Conservation (phyloP, 2,113 vertebrate species). For the Pseudopodoces humilis region DNA sequence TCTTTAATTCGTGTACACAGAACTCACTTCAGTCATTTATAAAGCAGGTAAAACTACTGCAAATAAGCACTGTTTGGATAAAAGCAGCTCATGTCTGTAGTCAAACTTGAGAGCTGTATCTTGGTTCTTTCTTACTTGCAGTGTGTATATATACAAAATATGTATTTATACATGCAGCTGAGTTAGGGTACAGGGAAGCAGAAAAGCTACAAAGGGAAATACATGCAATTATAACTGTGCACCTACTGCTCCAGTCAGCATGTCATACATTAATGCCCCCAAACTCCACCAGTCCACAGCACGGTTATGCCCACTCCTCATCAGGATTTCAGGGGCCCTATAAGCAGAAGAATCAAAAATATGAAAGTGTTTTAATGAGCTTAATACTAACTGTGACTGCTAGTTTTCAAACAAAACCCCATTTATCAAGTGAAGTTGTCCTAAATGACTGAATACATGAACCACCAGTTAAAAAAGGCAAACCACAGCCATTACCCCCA, state of each 20-base stretch:
- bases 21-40: neutral
- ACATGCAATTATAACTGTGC: conserved; percentile 79
- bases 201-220: conserved; percentile 1
- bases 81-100: neutral
- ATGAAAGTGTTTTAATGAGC: neutral
- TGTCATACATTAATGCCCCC: conserved; percentile 99
- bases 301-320: conserved; percentile 97
- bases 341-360: conserved; percentile 47
- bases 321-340: conserved; percentile 98
- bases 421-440: neutral
- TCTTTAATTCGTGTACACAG: neutral
- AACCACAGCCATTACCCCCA: conserved; percentile 64
- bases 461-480: conserved; percentile 46
- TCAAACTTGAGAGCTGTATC: neutral
- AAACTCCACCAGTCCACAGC: conserved; percentile 99
- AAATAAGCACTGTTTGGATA: neutral
- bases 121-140: neutral
- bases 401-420: neutral
- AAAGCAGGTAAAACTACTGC: neutral
- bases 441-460: neutral
- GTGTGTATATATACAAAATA: neutral
- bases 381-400: neutral
- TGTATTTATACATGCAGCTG: neutral
- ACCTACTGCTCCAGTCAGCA: conserved; percentile 99
- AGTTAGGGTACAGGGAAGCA: neutral